Percentiles rank a stretch among this genome's conserved stretches.
Evolutionary conservation across 2,113 vertebrate genomes (phyloP).

Genomic region (Oreotrochilus melanogaster): DNA sequence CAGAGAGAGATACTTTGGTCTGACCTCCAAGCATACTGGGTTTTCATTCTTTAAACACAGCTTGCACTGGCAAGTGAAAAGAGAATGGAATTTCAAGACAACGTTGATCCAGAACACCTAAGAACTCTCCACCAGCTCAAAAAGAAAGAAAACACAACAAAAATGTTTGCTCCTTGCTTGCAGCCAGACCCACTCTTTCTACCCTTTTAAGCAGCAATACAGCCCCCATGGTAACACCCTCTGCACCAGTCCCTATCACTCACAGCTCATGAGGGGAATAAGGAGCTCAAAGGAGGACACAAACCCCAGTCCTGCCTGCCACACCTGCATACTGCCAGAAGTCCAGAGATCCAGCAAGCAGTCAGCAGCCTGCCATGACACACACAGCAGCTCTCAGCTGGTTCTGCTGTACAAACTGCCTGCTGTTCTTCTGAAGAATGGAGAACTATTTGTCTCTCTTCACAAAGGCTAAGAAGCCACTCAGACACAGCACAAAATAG

Average conservation of each 20-base stretch:
- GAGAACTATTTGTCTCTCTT: conserved; percentile 19
- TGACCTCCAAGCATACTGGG: neutral
- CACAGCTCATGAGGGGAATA: neutral
- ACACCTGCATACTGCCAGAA: neutral
- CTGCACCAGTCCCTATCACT: neutral
- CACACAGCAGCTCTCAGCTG: neutral
- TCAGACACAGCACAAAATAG: neutral
- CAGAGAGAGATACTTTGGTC: neutral
- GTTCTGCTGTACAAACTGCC: neutral
- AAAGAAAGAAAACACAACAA: neutral
- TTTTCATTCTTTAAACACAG: neutral
- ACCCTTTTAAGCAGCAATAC: neutral
- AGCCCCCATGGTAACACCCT: neutral
- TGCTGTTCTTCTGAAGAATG: neutral
- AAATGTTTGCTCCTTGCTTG: neutral
- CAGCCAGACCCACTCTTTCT: neutral
- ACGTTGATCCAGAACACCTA: neutral
- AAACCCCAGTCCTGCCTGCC: neutral
- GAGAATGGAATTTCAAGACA: neutral
- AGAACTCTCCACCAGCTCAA: neutral
- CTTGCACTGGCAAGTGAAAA: neutral
- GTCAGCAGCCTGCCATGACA: neutral
- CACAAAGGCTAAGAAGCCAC: conserved; percentile 29
- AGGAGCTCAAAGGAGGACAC: neutral
- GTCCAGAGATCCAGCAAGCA: neutral